Evolutionary conservation across 1,140 invertebrate genomes (phyloP).

Genomic region (Phthorimaea operculella): DNA sequence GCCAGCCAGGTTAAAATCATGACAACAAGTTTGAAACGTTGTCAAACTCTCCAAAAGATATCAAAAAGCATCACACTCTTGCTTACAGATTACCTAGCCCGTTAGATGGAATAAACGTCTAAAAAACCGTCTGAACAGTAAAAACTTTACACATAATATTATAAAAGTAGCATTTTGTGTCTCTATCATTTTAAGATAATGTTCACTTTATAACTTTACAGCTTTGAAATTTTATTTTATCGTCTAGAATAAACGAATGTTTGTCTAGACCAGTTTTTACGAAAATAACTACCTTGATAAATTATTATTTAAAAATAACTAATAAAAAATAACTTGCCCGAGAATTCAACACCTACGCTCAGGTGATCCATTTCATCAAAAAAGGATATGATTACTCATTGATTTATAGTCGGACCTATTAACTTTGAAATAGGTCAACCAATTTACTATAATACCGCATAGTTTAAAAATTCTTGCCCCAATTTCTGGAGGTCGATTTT

Average conservation of each 20-base stretch:
- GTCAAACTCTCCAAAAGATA: too few relatives aligned
- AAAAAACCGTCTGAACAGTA: too few relatives aligned
- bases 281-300: not conserved
- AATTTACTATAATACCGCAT: not conserved
- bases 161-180: too few relatives aligned
- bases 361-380: not conserved
- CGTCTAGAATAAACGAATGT: not conserved
- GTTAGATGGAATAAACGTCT: too few relatives aligned
- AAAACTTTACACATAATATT: too few relatives aligned
- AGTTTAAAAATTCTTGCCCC: not conserved
- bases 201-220: not conserved
- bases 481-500: not conserved
- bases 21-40: too few relatives aligned
- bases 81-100: too few relatives aligned
- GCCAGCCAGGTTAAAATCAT: too few relatives aligned
- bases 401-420: conserved; percentile 16
- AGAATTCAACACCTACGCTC: conserved; percentile 12
- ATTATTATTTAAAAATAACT: conserved; percentile 8
- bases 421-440: not conserved
- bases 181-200: too few relatives aligned
- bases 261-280: too few relatives aligned
- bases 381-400: conserved; percentile 9
- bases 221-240: not conserved
- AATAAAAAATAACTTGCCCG: conserved; percentile 11
- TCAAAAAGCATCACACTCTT: too few relatives aligned